Percentiles rank a stretch among this genome's conserved stretches.
Evolutionary conservation across 2,888 invertebrate genomes (phyloP).

Genomic region (Papilio gigon): DNA sequence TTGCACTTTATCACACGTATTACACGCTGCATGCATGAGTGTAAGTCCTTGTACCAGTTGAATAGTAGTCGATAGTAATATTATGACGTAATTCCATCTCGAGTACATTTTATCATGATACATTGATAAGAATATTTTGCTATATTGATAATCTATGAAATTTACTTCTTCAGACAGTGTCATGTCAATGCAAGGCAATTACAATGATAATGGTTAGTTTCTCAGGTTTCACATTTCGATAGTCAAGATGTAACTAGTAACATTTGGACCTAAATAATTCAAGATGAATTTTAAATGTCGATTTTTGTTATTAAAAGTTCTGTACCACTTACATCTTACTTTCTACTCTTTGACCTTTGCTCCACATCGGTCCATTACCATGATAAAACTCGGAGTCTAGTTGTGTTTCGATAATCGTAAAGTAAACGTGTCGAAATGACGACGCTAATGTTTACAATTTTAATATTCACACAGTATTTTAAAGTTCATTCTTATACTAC

Average conservation of each 20-base stretch:
- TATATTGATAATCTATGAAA: not conserved
- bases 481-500: constrained; percentile 15
- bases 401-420: constrained; percentile 21
- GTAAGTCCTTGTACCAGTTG: constrained; percentile 3
- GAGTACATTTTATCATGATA: not conserved
- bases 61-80: constrained; percentile 12
- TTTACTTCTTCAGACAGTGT: not conserved
- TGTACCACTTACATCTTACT: not conserved
- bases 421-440: constrained; percentile 32
- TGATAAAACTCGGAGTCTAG: constrained; percentile 34
- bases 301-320: too few species aligned
- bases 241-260: too few species aligned
- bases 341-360: constrained; percentile 34
- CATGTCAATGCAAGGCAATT: not conserved
- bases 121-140: constrained; percentile 8
- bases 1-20: too few species aligned
- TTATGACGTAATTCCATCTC: not conserved
- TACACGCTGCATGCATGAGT: not conserved
- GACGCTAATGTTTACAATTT: constrained; percentile 6
- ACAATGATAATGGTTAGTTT: too few species aligned
- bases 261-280: too few species aligned
- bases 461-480: constrained; percentile 15
- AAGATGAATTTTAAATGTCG: too few species aligned
- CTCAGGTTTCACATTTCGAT: too few species aligned
- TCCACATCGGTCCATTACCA: constrained; percentile 17